Evolutionary conservation across 2,888 invertebrate species (phyloP).

Genomic region (Cerastis rubricosa): DNA sequence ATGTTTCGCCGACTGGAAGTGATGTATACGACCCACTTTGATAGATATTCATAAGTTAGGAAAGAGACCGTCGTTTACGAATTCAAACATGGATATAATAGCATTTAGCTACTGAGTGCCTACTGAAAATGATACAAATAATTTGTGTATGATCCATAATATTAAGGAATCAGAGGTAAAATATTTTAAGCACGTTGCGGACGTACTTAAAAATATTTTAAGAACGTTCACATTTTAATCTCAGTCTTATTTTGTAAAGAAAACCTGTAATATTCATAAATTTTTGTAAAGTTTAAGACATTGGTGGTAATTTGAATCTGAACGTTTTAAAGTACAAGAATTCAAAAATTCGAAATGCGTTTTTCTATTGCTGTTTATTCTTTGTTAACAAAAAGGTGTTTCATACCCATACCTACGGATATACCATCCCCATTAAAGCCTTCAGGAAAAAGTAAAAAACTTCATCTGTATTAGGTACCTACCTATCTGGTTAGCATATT

Average conservation of each 20-base stretch:
- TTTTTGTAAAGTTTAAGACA: too few species aligned
- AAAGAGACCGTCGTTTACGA: slow-evolving; percentile 33
- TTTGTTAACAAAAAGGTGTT: neutral
- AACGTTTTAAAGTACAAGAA: neutral
- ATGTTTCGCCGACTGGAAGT: slow-evolving; percentile 53
- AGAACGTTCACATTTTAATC: neutral
- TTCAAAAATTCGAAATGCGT: neutral
- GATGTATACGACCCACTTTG: slow-evolving; percentile 50
- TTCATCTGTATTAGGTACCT: neutral
- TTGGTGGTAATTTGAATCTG: neutral
- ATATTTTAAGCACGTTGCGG: neutral
- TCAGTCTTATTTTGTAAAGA: too few species aligned
- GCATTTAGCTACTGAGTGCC: neutral
- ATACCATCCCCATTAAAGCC: neutral
- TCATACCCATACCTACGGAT: neutral
- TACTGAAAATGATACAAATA: neutral
- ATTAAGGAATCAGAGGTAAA: neutral
- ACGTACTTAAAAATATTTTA: neutral
- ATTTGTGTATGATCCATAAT: neutral
- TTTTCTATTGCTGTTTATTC: neutral
- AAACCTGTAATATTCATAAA: neutral
- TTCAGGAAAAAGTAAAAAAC: neutral
- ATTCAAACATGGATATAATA: slow-evolving; percentile 3
- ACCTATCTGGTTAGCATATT: neutral
- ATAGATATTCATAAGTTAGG: slow-evolving; percentile 55